Evolutionary conservation across 2,888 invertebrate species (phyloP), one percentile per base, ranked within the genome.

Genomic region (Pocota personata): DNA sequence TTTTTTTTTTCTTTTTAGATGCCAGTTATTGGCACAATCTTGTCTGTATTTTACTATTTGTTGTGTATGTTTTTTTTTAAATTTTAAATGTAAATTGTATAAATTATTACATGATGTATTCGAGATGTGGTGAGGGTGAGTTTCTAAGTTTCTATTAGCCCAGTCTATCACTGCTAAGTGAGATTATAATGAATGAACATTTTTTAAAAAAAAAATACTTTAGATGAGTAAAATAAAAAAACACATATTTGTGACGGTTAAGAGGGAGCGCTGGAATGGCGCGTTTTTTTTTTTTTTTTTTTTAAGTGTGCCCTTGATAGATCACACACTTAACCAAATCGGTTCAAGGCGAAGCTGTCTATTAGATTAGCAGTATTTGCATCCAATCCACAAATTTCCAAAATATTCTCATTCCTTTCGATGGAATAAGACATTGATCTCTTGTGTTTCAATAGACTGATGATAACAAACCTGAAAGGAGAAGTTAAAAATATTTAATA

Each of bases 381-480:
- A 88, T 93, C 92, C 87, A 94, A 91, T 72, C 94, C 93, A 88
- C 93, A 93, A 66, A 94, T 91, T 86, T 93, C 93, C 86, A 94
- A 90, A 77, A 93, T 91, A 83, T 92, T 89, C 75, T 91, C 91
- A 14, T 87, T 89, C 1, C 88, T 88, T 40, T 40, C 52, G 0
- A n/a, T 52, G 2, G 89, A 89, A 71, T 91, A 91, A 7, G 10
- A 7, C 91, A 92, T 91, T 32, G 91, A 92, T 35, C 84, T 88
- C 10, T 89, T 89, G 46, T 80, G 86, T 55, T 89, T 90, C 3
- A 90, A 88, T 46, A 92, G 88, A 64, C 90, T 90, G 7, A 92
- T 58, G 16, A 92, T 89, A 1, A 92, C 89, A 19, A 90, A 89
- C 84, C 92, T 92, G 76, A 14, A 88, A 83, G 48, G 27, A 58